Evolutionary conservation across 2,113 vertebrate genomes (phyloP).

Genomic region (Varanus komodoensis): DNA sequence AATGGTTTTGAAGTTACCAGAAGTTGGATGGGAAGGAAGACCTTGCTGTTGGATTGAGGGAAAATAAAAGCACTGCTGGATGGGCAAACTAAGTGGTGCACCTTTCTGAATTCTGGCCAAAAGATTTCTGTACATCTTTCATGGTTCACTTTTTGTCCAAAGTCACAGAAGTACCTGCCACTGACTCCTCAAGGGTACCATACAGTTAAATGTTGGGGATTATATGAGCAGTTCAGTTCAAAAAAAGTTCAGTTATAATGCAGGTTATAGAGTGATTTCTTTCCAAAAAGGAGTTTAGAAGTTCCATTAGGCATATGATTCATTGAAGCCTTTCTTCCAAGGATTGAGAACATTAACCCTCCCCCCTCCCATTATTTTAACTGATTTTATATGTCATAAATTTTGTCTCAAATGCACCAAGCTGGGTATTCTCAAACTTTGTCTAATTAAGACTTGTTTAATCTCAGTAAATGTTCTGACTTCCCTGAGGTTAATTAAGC

Average conservation of each 20-base stretch:
- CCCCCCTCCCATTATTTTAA: too few relatives aligned
- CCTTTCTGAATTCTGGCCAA: neutral
- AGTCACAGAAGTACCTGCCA: neutral
- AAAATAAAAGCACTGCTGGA: neutral
- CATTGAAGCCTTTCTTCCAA: neutral
- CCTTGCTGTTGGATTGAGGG: neutral
- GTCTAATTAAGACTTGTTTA: neutral
- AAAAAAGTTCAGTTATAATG: neutral
- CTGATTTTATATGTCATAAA: neutral
- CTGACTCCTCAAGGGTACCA: neutral
- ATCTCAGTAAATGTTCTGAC: neutral
- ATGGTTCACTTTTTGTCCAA: neutral
- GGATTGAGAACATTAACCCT: neutral
- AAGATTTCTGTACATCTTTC: neutral
- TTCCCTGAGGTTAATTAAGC: neutral
- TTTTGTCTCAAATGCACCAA: neutral
- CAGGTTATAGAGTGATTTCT: neutral
- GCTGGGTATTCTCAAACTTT: neutral
- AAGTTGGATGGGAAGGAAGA: neutral
- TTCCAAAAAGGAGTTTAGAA: neutral
- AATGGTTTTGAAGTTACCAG: neutral
- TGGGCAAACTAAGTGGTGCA: neutral
- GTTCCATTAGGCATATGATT: neutral
- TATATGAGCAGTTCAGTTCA: neutral
- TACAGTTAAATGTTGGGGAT: neutral